Base-by-base conservation (phyloP, 1,140 invertebrate species). In the Coptotermes formosanus region DNA sequence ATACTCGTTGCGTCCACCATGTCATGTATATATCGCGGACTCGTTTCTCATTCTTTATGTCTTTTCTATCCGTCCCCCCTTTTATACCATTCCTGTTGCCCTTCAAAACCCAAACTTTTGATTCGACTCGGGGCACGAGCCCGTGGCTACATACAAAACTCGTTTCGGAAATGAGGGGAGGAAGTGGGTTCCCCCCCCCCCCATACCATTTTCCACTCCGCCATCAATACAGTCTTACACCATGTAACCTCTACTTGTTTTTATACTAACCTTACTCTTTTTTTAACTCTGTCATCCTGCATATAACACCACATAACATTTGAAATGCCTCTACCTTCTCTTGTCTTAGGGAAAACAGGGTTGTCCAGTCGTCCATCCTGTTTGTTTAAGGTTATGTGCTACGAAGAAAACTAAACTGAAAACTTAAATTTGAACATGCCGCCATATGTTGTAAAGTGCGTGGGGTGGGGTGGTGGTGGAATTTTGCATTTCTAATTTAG, bases 101-200 rank as follows among this genome's bases (percentile, higher is more conserved):
- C 64, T 30, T 75, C 64, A 64, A 64, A 38, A 64, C 21, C 59
- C 59, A 64, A 64, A 64, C 59, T 64, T 64, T 64, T 64, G 64
- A 75, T 75, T 75, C 64, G 14, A 75, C 64, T 14, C 64, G 25
- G n/a, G 64, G 64, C 64, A 75, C 64, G 64, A 75, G 64, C 64
- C n/a, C 64, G n/a, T 75, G n/a, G 64, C 64, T 75, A 75, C 64
- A 75, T 75, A 75, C 25, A 75, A 75, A 75, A 75, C 64, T 75
- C 64, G 64, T 75, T 75, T 75, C n/a, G 25, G n/a, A 75, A 75
- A 75, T 38, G 64, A 6, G 64, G 19, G 19, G 64, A 75, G 64
- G 64, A 30, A 30, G 64, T 75, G 64, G n/a, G 6, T 75, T 11
- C 9, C 64, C n/a, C 64, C 3, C 16, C 59, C 6, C 25, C 59